A percentile compares a stretch with the other conserved stretches of the same genome.
phyloP scores from a whole-genome alignment of 2,888 invertebrate genomes.

The Yponomeuta plumbellus region DNA sequence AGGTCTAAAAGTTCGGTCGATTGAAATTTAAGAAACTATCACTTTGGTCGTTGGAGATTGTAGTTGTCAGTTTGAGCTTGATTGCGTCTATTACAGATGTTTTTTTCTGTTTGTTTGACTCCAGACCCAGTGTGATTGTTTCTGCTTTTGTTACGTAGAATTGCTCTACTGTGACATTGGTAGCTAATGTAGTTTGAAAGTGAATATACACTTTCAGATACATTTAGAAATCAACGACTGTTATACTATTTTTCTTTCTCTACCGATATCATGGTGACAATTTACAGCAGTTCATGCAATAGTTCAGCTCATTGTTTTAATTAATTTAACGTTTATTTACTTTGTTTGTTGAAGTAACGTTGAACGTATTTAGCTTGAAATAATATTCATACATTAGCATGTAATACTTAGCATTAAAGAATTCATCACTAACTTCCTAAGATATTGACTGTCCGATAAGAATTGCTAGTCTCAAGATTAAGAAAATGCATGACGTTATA shows the following conservation, averaged over 20 bases:
- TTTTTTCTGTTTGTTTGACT: background rate
- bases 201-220: background rate
- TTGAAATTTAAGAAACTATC: conserved; percentile 36
- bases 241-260: background rate
- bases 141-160: conserved; percentile 13
- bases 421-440: conserved; percentile 23
- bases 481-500: conserved; percentile 23
- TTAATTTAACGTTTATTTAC: background rate
- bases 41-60: conserved; percentile 32
- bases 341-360: background rate
- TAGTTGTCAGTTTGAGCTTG: background rate
- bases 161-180: conserved; percentile 6
- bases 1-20: conserved; percentile 23
- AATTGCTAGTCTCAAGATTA: conserved; percentile 69
- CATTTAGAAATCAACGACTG: background rate
- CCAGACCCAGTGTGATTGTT: conserved; percentile 42
- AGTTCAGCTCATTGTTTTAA: background rate
- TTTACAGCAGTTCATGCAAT: background rate
- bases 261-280: conserved; percentile 19
- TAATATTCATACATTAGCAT: background rate
- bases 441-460: conserved; percentile 45
- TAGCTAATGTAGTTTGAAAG: background rate
- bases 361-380: background rate
- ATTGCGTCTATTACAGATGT: background rate
- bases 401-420: background rate